These are phyloP conservation scores for Drosophila pseudotalamancana DNA, from an alignment of 2,888 invertebrate genomes.

Conservation along the genomic window DNA sequence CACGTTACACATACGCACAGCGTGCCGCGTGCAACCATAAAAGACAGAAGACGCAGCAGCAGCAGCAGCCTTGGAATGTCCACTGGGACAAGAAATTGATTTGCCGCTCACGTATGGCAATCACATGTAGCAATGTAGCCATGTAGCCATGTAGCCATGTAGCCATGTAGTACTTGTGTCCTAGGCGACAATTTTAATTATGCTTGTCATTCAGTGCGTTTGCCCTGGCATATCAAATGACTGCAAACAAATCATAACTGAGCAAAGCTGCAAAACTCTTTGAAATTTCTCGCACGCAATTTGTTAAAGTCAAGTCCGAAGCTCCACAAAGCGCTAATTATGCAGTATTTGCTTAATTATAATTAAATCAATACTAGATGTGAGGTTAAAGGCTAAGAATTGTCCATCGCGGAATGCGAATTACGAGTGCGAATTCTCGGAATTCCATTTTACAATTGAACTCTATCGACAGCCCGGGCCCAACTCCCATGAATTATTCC, in stretches of 20 bases:
- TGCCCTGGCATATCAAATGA: conserved; percentile 44
- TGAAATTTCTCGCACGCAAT: conserved; percentile 57
- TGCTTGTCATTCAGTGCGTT: conserved; percentile 47
- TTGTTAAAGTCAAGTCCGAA: conserved; percentile 34
- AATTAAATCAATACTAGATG: conserved; percentile 63
- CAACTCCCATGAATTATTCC: conserved; percentile 14
- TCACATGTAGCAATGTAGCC: conserved; percentile 20
- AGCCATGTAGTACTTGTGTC: conserved; percentile 27
- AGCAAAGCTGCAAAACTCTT: conserved; percentile 34
- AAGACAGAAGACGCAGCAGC: conserved; percentile 2
- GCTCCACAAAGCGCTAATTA: conserved; percentile 60
- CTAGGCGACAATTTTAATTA: conserved; percentile 60
- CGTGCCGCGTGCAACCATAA: conserved; percentile 4
- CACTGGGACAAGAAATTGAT: conserved; percentile 33
- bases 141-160: too few species aligned
- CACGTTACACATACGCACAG: conserved; percentile 32
- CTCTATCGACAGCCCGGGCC: conserved; percentile 21
- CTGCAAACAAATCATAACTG: conserved; percentile 35
- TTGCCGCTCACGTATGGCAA: conserved; percentile 51
- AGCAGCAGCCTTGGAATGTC: conserved; percentile 35
- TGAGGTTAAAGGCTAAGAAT: conserved; percentile 28
- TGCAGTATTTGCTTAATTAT: conserved; percentile 61
- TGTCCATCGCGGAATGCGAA: conserved; percentile 35
- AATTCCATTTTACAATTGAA: conserved; percentile 41
- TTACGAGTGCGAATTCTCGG: conserved; percentile 16